These are phyloP conservation scores for Rambutsinella grinnellia DNA, from an alignment of 2,888 invertebrate genomes.

Conservation along the genomic window DNA sequence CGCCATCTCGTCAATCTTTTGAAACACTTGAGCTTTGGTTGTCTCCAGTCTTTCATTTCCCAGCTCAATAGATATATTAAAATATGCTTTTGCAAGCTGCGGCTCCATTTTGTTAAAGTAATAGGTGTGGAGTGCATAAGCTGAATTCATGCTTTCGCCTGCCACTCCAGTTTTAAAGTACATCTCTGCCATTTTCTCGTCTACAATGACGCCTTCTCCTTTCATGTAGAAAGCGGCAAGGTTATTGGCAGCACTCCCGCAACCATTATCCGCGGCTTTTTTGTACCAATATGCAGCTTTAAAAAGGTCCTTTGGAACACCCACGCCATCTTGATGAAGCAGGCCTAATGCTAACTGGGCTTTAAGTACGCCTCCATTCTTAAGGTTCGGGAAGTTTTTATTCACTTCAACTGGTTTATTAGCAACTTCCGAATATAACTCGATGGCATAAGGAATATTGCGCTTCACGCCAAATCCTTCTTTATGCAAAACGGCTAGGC, in stretches of 20 bases:
- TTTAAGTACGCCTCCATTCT: slow-evolving; percentile 9
- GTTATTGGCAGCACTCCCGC: neutral
- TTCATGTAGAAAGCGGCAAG: slow-evolving; percentile 4
- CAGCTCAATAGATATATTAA: neutral
- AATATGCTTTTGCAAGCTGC: neutral
- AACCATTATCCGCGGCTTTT: slow-evolving; percentile 7
- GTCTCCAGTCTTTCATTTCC: neutral
- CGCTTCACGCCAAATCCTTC: slow-evolving; percentile 41
- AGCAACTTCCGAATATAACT: neutral
- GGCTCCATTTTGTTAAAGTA: neutral
- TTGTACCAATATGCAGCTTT: slow-evolving; percentile 25
- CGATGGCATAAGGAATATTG: neutral
- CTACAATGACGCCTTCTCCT: neutral
- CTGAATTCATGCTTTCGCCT: neutral
- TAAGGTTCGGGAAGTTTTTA: slow-evolving; percentile 16
- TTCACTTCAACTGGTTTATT: neutral
- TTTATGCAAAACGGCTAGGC: slow-evolving; percentile 22
- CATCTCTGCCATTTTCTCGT: neutral
- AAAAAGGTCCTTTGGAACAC: neutral
- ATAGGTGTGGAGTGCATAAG: neutral
- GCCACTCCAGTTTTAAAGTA: slow-evolving; percentile 20
- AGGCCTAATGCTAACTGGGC: neutral
- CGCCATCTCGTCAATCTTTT: neutral
- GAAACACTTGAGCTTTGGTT: neutral
- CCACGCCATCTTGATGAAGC: neutral